phyloP scores from a whole-genome alignment of 1,140 invertebrate genomes.

The Eueides isabella region DNA sequence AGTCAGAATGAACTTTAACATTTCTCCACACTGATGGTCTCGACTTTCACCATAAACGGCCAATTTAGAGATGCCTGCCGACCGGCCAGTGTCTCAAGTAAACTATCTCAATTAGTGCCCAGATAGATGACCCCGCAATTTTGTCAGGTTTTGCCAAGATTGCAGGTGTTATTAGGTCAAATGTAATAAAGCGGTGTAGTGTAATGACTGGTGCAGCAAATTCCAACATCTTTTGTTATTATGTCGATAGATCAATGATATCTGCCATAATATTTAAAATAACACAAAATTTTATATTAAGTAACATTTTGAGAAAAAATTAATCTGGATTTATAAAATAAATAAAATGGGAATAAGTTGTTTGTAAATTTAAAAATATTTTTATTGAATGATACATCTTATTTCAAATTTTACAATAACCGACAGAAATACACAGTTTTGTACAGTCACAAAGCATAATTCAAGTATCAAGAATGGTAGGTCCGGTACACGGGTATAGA shows the following conservation, averaged over 20 bases:
- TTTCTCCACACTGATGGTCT: constrained; percentile 68
- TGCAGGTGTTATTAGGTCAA: constrained; percentile 70
- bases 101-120: constrained; percentile 80
- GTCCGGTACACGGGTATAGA: constrained; percentile 40
- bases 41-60: constrained; percentile 79
- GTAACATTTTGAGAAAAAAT: no score
- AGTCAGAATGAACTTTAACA: constrained; percentile 72
- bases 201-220: constrained; percentile 42
- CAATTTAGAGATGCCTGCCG: constrained; percentile 73
- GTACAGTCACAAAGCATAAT: not conserved
- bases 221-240: constrained; percentile 37
- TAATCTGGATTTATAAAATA: no score
- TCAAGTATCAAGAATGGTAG: constrained; percentile 45
- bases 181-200: constrained; percentile 53
- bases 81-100: constrained; percentile 70
- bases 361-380: no score
- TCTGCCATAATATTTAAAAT: not conserved
- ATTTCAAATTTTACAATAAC: not conserved
- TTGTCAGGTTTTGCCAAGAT: constrained; percentile 67
- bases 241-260: constrained; percentile 19
- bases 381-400: not conserved
- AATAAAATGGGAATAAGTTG: no score
- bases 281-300: no score
- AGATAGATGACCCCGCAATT: constrained; percentile 78
- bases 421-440: not conserved